These are phyloP conservation scores for Periophthalmus magnuspinnatus DNA, from an alignment of 2,797 vertebrate species.

Conservation along the genomic window DNA sequence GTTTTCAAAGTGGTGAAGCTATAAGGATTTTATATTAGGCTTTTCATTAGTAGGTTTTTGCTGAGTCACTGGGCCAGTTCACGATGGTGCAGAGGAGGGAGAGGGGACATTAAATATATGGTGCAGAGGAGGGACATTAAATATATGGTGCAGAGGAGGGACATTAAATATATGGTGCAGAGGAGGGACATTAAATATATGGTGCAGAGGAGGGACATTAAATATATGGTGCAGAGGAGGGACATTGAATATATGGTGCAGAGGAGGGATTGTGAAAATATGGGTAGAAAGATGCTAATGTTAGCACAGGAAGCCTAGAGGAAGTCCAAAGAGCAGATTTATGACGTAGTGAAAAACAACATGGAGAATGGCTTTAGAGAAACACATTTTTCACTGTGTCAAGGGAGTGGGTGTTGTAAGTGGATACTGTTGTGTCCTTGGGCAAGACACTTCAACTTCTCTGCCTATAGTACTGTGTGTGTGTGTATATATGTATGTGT, in stretches of 20 bases:
- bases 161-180: too few relatives aligned
- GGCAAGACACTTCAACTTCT: not conserved
- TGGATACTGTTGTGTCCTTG: slow-evolving; percentile 1
- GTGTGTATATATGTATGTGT: not conserved
- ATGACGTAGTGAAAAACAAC: not conserved
- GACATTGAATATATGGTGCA: too few relatives aligned
- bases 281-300: too few relatives aligned
- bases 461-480: not conserved
- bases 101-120: too few relatives aligned
- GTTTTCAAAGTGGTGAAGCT: not conserved
- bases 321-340: not conserved
- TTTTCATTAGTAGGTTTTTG: not conserved
- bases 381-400: not conserved
- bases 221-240: too few relatives aligned
- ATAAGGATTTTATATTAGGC: not conserved
- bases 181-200: too few relatives aligned
- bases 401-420: not conserved
- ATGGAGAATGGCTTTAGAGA: not conserved
- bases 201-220: too few relatives aligned
- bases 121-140: too few relatives aligned
- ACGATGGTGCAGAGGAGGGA: not conserved
- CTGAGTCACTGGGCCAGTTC: not conserved
- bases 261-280: too few relatives aligned
- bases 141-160: too few relatives aligned
- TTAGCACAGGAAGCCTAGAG: too few relatives aligned